Evolutionary conservation across 1,140 invertebrate species (phyloP).

Genomic region (Drosophila ogumai): DNA sequence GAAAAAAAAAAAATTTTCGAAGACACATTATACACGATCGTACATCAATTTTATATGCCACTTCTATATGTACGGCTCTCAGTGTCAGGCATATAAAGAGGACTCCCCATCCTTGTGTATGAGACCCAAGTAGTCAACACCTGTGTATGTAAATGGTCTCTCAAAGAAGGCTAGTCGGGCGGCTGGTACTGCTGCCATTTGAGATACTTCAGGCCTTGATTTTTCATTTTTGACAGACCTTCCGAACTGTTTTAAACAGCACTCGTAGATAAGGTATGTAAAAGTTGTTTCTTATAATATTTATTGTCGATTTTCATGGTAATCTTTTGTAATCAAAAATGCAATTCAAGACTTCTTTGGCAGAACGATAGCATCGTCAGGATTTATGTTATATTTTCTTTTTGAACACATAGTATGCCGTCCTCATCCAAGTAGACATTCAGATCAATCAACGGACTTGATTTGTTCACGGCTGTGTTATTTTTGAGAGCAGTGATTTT

Average conservation of each 20-base stretch:
- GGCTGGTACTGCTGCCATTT: background rate
- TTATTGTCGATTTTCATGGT: background rate
- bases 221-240: background rate
- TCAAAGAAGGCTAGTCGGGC: background rate
- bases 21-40: background rate
- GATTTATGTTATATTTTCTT: background rate
- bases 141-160: background rate
- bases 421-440: background rate
- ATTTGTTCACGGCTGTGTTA: background rate
- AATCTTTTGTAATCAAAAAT: background rate
- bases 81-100: background rate
- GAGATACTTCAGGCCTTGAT: background rate
- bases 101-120: conserved; percentile 4
- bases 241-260: background rate
- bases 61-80: background rate
- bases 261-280: background rate
- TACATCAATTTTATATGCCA: background rate
- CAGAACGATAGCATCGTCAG: background rate
- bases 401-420: background rate
- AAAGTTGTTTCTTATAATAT: background rate
- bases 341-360: background rate
- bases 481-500: background rate
- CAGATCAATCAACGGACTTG: background rate
- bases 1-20: background rate
- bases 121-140: background rate